These are phyloP conservation scores for Chesias legatella DNA, from an alignment of 2,888 invertebrate species.

Conservation along the genomic window DNA sequence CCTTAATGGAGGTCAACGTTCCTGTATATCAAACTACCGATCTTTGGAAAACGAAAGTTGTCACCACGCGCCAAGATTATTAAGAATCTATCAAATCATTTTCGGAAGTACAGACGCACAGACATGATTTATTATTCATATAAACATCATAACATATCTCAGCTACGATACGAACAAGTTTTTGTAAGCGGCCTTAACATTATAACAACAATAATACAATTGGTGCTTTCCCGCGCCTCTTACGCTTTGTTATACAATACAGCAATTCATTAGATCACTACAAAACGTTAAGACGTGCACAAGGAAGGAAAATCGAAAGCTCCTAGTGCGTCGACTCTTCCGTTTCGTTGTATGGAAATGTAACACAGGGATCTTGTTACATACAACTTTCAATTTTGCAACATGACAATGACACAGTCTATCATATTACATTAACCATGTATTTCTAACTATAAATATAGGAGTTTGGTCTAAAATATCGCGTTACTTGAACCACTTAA, in stretches of 20 bases:
- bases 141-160: no score
- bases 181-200: conserved; percentile 69
- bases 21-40: conserved; percentile 28
- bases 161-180: conserved; percentile 30
- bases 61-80: conserved; percentile 6
- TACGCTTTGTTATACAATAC: conserved; percentile 72
- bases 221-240: conserved; percentile 69
- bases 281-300: conserved; percentile 43
- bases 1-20: no score
- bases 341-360: conserved; percentile 42
- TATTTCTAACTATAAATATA: conserved; percentile 12
- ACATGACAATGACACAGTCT: conserved; percentile 40
- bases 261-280: conserved; percentile 52
- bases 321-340: conserved; percentile 39
- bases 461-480: conserved; percentile 9
- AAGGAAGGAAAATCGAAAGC: conserved; percentile 53
- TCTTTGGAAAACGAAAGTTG: conserved; percentile 32
- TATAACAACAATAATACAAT: conserved; percentile 69
- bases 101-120: conserved; percentile 5
- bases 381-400: conserved; percentile 46
- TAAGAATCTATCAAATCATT: conserved; percentile 8
- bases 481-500: conserved; percentile 4
- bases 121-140: neutral
- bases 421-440: conserved; percentile 37
- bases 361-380: conserved; percentile 41